Base-by-base conservation (phyloP, 2,113 vertebrate genomes). In the Oreotragus oreotragus region DNA sequence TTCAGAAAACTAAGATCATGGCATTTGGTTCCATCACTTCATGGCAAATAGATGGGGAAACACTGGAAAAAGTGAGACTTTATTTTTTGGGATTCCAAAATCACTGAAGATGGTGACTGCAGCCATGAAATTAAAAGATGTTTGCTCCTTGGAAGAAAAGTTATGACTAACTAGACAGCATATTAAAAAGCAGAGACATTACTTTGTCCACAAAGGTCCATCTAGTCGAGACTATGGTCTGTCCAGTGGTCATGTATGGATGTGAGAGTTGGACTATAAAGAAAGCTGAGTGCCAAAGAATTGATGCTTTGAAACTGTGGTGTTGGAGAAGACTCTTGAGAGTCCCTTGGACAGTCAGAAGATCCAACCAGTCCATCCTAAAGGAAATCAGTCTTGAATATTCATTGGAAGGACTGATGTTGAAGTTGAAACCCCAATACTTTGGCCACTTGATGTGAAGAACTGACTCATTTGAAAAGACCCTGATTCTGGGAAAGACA, bases 61-160 rank as follows among this genome's bases (percentile, higher is more conserved):
- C 7, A 70, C 4, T 70, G 64, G 64, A 36, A 36, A 70, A 19
- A 70, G n/a, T 70, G 64, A 21, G n/a, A 36, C 2, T 36, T 66
- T 21, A 66, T 36, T 36, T 66, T 21, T 10, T 0, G 0, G 8
- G 64, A 15, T 30, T 36, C n/a, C 17, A 10, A 36, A 70, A 70
- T 70, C 64, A 70, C 33, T 36, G n/a, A 4, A 70, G n/a, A 70
- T 70, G n/a, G 64, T 21, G n/a, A 70, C 9, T 66, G 64, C 17
- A 70, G 17, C 64, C 33, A 21, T 70, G n/a, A 70, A 70, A 70
- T 36, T 70, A 36, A 66, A 36, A 70, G 33, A 70, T 5, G 0
- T 9, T 70, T 36, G 16, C n/a, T 36, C 64, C 9, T 70, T 70
- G 9, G 64, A 36, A 70, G 64, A 7, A 70, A 70, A 36, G n/a